A percentile compares a stretch with the other conserved stretches of the same genome.
These are phyloP conservation scores for Frankliniella fusca DNA, from an alignment of 2,888 invertebrate species.

Conservation along the genomic window DNA sequence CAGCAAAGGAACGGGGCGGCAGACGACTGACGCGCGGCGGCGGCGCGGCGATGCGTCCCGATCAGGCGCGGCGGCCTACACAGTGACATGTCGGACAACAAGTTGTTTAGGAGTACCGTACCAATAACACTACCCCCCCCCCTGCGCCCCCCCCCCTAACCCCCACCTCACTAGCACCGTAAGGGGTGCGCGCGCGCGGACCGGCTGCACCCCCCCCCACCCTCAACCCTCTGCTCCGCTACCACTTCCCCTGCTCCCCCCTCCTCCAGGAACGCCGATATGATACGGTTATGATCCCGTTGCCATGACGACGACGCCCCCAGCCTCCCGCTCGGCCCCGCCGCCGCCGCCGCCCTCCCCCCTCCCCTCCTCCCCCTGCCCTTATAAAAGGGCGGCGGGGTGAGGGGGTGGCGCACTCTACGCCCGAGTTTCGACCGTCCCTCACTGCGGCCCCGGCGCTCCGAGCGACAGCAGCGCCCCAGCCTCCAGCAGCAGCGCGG, in stretches of 20 bases:
- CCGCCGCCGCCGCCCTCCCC: background rate
- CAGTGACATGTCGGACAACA: background rate
- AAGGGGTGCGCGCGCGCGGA: background rate
- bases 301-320: background rate
- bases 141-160: too few relatives aligned
- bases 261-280: slow-evolving; percentile 11
- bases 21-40: background rate
- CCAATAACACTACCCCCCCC: too few relatives aligned
- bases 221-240: background rate
- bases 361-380: background rate
- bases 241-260: background rate
- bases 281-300: slow-evolving; percentile 24
- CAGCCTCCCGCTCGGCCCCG: slow-evolving; percentile 6
- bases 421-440: slow-evolving; percentile 4
- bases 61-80: background rate
- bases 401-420: slow-evolving; percentile 6
- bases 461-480: background rate
- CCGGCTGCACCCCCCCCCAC: background rate
- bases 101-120: background rate
- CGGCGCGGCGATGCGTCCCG: too few relatives aligned
- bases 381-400: slow-evolving; percentile 21
- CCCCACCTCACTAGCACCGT: too few relatives aligned
- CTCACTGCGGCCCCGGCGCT: slow-evolving; percentile 17
- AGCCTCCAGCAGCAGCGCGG: background rate
- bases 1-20: too few relatives aligned